Conservation (phyloP, 2,797 vertebrate genomes). For the Lutjanus argentimaculatus region DNA sequence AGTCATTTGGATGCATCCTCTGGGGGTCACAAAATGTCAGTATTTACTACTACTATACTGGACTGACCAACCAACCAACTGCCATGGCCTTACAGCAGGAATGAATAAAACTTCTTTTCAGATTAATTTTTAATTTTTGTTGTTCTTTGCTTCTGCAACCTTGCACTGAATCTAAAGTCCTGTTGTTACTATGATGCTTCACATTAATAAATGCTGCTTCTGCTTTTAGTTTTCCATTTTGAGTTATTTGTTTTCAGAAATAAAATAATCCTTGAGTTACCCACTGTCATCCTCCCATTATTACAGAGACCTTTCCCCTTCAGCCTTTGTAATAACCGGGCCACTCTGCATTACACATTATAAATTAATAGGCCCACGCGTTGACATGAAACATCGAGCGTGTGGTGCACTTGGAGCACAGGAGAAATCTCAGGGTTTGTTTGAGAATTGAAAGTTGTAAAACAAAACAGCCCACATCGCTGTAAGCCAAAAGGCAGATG, state of each 20-base stretch:
- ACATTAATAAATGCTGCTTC: background rate
- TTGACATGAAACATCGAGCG: slow-evolving; percentile 55
- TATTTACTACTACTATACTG: too few species aligned
- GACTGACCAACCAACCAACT: background rate
- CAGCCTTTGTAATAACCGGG: slow-evolving; percentile 13
- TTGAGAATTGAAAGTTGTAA: slow-evolving; percentile 47
- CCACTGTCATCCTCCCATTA: background rate
- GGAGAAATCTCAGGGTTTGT: slow-evolving; percentile 34
- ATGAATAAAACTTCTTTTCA: background rate
- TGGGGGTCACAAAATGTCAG: background rate
- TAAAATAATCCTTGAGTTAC: background rate
- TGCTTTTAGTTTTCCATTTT: background rate
- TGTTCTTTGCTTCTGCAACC: too few species aligned
- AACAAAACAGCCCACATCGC: slow-evolving; percentile 44
- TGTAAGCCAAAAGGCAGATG: slow-evolving; percentile 71
- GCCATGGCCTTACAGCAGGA: too few species aligned
- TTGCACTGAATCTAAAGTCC: too few species aligned
- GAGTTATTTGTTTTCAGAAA: background rate
- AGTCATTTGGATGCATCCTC: background rate
- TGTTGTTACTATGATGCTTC: background rate
- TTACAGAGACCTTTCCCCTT: background rate
- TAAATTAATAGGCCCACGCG: slow-evolving; percentile 46
- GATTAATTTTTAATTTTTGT: background rate
- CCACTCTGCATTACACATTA: slow-evolving; percentile 53
- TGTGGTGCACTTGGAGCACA: slow-evolving; percentile 29